Evolutionary conservation across 2,888 invertebrate species (phyloP).

Genomic region (Tiliacea aurago): DNA sequence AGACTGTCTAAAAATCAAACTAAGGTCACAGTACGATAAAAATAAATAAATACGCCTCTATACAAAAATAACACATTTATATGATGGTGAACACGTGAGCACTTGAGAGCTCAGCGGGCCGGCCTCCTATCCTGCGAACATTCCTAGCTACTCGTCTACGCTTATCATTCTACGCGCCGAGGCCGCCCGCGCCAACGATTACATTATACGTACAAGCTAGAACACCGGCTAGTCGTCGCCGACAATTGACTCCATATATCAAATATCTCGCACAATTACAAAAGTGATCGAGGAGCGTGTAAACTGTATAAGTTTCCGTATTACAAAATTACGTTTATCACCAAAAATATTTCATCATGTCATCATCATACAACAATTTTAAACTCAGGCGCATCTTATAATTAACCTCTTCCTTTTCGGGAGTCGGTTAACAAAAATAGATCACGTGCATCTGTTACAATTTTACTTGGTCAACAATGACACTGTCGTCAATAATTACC

Average conservation of each 20-base stretch:
- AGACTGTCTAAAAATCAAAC: slow-evolving; percentile 82
- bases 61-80: slow-evolving; percentile 89
- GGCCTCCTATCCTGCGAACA: slow-evolving; percentile 62
- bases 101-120: slow-evolving; percentile 76
- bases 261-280: slow-evolving; percentile 87
- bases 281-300: slow-evolving; percentile 87
- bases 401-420: slow-evolving; percentile 19
- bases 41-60: slow-evolving; percentile 90
- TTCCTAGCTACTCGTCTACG: slow-evolving; percentile 58
- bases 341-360: slow-evolving; percentile 80
- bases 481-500: slow-evolving; percentile 61
- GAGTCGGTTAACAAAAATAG: slow-evolving; percentile 78
- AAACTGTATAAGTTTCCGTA: slow-evolving; percentile 80
- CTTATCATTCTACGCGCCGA: slow-evolving; percentile 60
- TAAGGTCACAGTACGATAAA: slow-evolving; percentile 82
- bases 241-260: slow-evolving; percentile 82
- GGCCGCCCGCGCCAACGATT: slow-evolving; percentile 61
- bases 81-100: slow-evolving; percentile 88
- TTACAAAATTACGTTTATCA: slow-evolving; percentile 87
- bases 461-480: slow-evolving; percentile 76
- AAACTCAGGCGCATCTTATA: slow-evolving; percentile 76
- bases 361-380: slow-evolving; percentile 72
- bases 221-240: slow-evolving; percentile 70
- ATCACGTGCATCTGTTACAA: slow-evolving; percentile 67
- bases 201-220: slow-evolving; percentile 56